Evolutionary conservation across 2,797 vertebrate species (phyloP), one percentile per base, ranked within the genome.

Genomic region (Betta splendens): DNA sequence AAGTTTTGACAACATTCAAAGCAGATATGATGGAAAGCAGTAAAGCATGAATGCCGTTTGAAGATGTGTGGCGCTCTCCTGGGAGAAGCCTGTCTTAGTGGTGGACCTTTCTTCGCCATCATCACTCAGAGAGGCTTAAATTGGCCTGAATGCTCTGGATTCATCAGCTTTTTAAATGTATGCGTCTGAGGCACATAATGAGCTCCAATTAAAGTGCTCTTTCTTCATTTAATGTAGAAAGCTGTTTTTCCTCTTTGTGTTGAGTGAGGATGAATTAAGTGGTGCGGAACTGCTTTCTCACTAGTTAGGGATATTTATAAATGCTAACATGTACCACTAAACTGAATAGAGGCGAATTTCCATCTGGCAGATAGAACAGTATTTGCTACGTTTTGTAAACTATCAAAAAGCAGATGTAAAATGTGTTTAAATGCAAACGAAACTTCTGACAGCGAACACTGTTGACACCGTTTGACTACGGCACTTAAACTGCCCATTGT

Each of bases 1-100:
- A 86, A 64, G 66, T 86, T 87, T 87, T 84, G 89, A 89, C 86
- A 81, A 75, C 56, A 83, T 82, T 86, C 81, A 90, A 85, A 87
- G 84, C 67, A 31, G 59, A 79, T 72, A 62, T 89, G 86, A 89
- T 89, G 73, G 79, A 88, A 87, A 82, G 79, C 81, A 63, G 80
- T 71, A 85, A 79, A 85, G 62, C 77, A 42, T 64, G 60, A 61
- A 81, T 75, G 73, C 47, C 59, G 73, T 90, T 89, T 89, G 89
- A 90, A 89, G 86, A 84, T 72, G 69, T 5, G 39, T 48, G 37
- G 20, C 46, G 56, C 64, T 87, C 90, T 83, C 84, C 49, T 49
- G 87, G 87, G 85, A 88, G 60, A 54, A 67, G 59, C 53, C 81
- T 74, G 80, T 71, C 75, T 64, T 65, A 57, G 66, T 45, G 61